Base-by-base conservation (phyloP, 1,140 invertebrate genomes). In the Neodiprion fabricii region DNA sequence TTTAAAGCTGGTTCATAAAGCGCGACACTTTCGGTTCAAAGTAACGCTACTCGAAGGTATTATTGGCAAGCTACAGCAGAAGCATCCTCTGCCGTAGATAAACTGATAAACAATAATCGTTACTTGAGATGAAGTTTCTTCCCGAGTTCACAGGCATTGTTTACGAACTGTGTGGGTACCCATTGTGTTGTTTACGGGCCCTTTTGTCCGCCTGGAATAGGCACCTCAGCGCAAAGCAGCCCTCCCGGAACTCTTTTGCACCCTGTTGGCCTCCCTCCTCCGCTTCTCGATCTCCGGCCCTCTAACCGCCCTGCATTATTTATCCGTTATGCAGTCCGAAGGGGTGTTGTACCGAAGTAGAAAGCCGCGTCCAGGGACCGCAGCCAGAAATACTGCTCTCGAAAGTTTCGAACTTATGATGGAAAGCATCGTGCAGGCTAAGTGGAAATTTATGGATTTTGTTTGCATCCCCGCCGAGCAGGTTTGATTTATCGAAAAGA, bases 381-480 rank as follows among this genome's bases (percentile, higher is more conserved):
- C 53, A 61, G 3, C 53, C 82, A 83, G 82, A 86, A 86, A 86
- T 86, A 86, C 83, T 85, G 85, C 85, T 87, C 85, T 86, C 82
- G 82, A 79, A 86, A 86, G 80, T 87, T 84, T 75, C 79, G 5
- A 61, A 87, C 84, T 87, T 86, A 80, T 85, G 86, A 86, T 84
- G 84, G 86, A 86, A 86, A 86, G 85, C 85, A 83, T 83, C 81
- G 67, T 11, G 81, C 28, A 4, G 79, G 82, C 78, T 80, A 82
- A 80, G 82, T 81, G 83, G 85, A 84, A 86, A 87, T 86, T 87
- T 87, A 87, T 87, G 86, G 85, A 86, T 86, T 87, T 87, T 87
- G 86, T 87, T 87, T 83, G 84, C 82, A 81, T 79, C 82, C 74
- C 75, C 81, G 53, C 68, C 23, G 53, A 67, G 49, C 75, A n/a